Evolutionary conservation across 1,140 invertebrate species (phyloP).

Genomic region (Ceratina calcarata): DNA sequence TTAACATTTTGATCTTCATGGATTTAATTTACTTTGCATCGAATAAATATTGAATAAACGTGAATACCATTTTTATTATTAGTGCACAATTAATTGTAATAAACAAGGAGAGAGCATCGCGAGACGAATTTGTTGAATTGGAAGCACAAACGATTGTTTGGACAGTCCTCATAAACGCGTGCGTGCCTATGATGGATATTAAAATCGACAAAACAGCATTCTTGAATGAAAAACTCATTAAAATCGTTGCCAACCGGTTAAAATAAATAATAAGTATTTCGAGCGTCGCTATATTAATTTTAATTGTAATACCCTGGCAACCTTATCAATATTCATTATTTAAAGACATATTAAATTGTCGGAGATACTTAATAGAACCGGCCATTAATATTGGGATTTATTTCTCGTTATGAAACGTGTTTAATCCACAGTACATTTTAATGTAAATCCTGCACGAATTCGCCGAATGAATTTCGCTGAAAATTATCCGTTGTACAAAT

Average conservation of each 20-base stretch:
- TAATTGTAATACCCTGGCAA: constrained; percentile 16
- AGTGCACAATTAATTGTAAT: too few species aligned
- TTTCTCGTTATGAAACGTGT: constrained; percentile 12
- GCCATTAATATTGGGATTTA: constrained; percentile 31
- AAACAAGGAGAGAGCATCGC: too few species aligned
- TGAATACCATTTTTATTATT: too few species aligned
- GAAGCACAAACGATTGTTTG: background rate
- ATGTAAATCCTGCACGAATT: too few species aligned
- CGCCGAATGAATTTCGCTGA: too few species aligned
- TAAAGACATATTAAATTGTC: constrained; percentile 38
- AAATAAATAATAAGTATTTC: constrained; percentile 10
- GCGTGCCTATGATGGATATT: constrained; percentile 10
- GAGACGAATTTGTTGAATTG: too few species aligned
- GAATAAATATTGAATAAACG: too few species aligned
- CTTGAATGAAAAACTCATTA: constrained; percentile 35
- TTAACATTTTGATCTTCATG: too few species aligned
- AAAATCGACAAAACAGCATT: constrained; percentile 28
- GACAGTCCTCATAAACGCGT: background rate
- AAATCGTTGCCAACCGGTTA: constrained; percentile 28
- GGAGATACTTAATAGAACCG: constrained; percentile 19
- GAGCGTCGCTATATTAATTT: constrained; percentile 17
- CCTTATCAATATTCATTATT: constrained; percentile 31
- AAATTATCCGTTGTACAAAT: too few species aligned
- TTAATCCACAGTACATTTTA: background rate
- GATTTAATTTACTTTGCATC: too few species aligned